A percentile compares a stretch with the other conserved stretches of the same genome.
phyloP scores from a whole-genome alignment of 2,113 vertebrate genomes.

The Rhabdomys dilectus region DNA sequence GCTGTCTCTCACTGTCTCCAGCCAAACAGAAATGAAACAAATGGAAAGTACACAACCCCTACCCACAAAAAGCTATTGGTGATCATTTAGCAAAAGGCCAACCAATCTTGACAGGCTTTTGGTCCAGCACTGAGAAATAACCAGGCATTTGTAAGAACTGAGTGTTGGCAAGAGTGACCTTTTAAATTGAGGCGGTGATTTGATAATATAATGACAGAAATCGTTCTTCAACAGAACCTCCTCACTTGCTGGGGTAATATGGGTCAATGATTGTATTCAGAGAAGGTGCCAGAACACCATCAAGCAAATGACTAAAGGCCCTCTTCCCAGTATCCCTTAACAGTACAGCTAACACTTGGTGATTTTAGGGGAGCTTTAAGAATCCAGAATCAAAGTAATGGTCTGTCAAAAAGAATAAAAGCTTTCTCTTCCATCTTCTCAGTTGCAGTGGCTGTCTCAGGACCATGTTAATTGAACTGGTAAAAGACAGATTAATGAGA shows the following conservation, averaged over 20 bases:
- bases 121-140: not conserved
- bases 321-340: not conserved
- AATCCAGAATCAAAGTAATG: slow-evolving; percentile 4
- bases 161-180: slow-evolving; percentile 12
- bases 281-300: not conserved
- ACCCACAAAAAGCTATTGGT: not conserved
- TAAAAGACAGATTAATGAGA: not conserved
- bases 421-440: not conserved
- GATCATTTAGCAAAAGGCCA: not conserved
- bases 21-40: not conserved
- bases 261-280: not conserved
- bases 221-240: slow-evolving; percentile 10
- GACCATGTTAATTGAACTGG: not conserved
- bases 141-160: not conserved
- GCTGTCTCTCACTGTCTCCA: not conserved
- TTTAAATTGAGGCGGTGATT: slow-evolving; percentile 49
- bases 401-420: not conserved
- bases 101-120: not conserved
- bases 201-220: slow-evolving; percentile 32
- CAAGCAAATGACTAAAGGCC: not conserved
- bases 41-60: not conserved
- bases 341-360: not conserved
- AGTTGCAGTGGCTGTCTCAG: not conserved
- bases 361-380: not conserved
- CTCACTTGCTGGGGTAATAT: slow-evolving; percentile 4